A percentile compares a stretch with the other conserved stretches of the same genome.
phyloP scores from a whole-genome alignment of 1,140 invertebrate species.

The Diachasmimorpha longicaudata region DNA sequence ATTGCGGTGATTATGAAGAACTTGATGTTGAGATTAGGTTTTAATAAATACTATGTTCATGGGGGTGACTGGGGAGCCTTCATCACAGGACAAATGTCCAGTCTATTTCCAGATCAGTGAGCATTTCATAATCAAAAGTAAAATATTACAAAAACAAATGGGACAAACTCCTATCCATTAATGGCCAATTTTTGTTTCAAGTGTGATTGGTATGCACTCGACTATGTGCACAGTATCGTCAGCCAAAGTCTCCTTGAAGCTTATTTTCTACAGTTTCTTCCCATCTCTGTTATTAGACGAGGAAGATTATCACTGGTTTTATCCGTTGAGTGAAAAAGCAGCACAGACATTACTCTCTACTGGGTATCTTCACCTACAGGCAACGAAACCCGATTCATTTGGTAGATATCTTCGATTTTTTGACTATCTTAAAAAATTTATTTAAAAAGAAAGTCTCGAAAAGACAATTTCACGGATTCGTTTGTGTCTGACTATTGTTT shows the following conservation, averaged over 20 bases:
- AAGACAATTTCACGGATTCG: too few relatives aligned
- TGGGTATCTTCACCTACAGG: conserved; percentile 83
- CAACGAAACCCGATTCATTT: conserved; percentile 87
- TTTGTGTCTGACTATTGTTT: too few relatives aligned
- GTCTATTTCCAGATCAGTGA: conserved; percentile 71
- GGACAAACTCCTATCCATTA: neutral
- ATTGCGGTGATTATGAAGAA: conserved; percentile 78
- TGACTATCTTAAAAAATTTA: too few relatives aligned
- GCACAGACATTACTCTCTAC: conserved; percentile 66
- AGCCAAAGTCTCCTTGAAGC: conserved; percentile 56
- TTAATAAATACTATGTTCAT: conserved; percentile 77
- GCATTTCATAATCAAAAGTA: neutral
- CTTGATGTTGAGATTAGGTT: conserved; percentile 80
- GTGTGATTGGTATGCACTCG: conserved; percentile 72
- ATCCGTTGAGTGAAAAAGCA: conserved; percentile 66
- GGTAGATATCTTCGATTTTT: conserved; percentile 50
- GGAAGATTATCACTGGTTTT: conserved; percentile 65
- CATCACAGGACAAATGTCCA: conserved; percentile 68
- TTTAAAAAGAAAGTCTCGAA: too few relatives aligned
- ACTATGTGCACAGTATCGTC: conserved; percentile 66
- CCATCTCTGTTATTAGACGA: conserved; percentile 66
- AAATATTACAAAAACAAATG: too few relatives aligned
- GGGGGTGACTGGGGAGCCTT: conserved; percentile 84
- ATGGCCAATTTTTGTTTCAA: conserved; percentile 41
- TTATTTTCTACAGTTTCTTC: conserved; percentile 63